Evolutionary conservation across 2,797 vertebrate genomes (phyloP).

Genomic region (Chaetophractus vellerosus): DNA sequence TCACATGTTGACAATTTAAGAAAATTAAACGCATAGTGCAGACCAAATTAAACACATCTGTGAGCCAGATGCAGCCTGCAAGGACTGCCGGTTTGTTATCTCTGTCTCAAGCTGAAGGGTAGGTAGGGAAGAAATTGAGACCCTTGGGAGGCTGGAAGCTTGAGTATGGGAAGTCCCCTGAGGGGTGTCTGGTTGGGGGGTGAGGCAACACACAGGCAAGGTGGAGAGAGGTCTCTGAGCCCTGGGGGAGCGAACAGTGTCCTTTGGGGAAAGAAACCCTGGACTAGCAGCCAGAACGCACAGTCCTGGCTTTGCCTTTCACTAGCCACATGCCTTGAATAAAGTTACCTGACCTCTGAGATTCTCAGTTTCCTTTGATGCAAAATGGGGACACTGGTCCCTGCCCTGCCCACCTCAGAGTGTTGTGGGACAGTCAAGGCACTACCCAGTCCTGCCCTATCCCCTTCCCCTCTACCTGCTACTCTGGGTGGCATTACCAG

Average conservation of each 20-base stretch:
- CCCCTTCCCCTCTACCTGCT: not conserved
- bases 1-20: constrained; percentile 30
- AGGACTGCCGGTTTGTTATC: not conserved
- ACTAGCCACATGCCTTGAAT: not conserved
- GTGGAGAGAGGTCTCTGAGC: not conserved
- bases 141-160: not conserved
- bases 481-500: constrained; percentile 17
- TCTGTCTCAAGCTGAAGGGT: not conserved
- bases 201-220: not conserved
- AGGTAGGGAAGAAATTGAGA: not conserved
- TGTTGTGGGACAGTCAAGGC: not conserved
- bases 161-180: not conserved
- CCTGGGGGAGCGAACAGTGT: not conserved
- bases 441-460: not conserved
- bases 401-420: not conserved
- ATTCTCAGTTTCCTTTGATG: constrained; percentile 39
- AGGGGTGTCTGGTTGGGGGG: not conserved
- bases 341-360: not conserved
- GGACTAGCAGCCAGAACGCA: not conserved
- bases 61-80: not conserved
- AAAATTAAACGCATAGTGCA: not conserved
- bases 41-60: constrained; percentile 51
- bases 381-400: not conserved
- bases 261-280: not conserved
- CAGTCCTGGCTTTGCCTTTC: not conserved